These are phyloP conservation scores for Dorcus parallelipipedus DNA, from an alignment of 2,888 invertebrate genomes.

Conservation along the genomic window DNA sequence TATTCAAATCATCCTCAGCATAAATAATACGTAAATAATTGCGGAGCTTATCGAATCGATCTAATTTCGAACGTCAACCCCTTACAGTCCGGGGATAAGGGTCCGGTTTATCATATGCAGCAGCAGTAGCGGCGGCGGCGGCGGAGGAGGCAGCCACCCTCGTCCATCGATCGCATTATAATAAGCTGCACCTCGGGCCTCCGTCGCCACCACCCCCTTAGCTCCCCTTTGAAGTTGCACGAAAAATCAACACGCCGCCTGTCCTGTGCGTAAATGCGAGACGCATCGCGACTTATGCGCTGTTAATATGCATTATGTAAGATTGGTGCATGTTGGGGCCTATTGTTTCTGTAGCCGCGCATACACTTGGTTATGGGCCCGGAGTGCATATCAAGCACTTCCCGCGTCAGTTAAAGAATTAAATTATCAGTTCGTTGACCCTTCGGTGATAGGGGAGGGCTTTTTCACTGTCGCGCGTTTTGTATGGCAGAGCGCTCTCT, in stretches of 20 bases:
- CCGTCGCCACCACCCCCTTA: neutral
- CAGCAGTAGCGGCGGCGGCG: constrained; percentile 1
- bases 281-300: too few species aligned
- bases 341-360: constrained; percentile 9
- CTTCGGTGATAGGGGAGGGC: constrained; percentile 29
- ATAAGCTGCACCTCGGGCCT: constrained; percentile 9
- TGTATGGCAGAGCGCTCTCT: too few species aligned
- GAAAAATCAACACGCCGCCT: neutral
- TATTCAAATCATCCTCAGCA: constrained; percentile 10
- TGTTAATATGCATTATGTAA: too few species aligned
- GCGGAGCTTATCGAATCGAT: constrained; percentile 18
- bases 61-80: constrained; percentile 15
- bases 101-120: constrained; percentile 7
- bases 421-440: constrained; percentile 42
- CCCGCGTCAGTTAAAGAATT: constrained; percentile 39
- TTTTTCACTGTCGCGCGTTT: constrained; percentile 12
- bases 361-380: constrained; percentile 13
- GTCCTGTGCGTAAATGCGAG: too few species aligned
- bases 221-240: too few species aligned
- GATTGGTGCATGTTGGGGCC: neutral
- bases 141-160: constrained; percentile 4
- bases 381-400: constrained; percentile 35
- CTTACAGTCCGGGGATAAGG: constrained; percentile 5
- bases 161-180: constrained; percentile 11
- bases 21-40: constrained; percentile 21